phyloP scores from a whole-genome alignment of 1,140 invertebrate genomes.

The Formica selysi region DNA sequence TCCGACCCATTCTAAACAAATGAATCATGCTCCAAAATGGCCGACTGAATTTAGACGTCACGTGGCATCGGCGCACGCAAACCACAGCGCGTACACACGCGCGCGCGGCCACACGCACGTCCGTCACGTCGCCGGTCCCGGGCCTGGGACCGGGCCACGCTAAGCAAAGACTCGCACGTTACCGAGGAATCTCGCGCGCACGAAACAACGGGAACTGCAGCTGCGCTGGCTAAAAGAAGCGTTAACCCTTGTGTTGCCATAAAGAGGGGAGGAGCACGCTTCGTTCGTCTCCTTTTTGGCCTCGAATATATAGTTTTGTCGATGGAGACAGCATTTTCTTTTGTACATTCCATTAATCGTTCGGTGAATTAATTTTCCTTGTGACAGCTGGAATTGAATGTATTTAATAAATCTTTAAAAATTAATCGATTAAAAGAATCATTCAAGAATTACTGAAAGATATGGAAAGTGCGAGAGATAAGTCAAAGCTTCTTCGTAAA shows the following conservation, averaged over 20 bases:
- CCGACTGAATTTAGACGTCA: slow-evolving; percentile 85
- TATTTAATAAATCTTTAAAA: background rate
- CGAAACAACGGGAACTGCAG: slow-evolving; percentile 27
- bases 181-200: slow-evolving; percentile 55
- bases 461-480: background rate
- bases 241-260: background rate
- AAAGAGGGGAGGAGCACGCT: background rate
- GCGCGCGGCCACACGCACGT: slow-evolving; percentile 53
- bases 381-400: background rate
- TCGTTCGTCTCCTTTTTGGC: background rate
- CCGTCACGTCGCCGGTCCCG: slow-evolving; percentile 51
- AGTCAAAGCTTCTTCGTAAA: background rate
- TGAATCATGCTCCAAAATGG: slow-evolving; percentile 86
- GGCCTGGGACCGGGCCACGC: slow-evolving; percentile 48
- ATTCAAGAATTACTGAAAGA: background rate
- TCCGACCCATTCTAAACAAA: slow-evolving; percentile 85
- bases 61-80: slow-evolving; percentile 76
- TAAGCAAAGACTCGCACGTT: slow-evolving; percentile 24
- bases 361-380: background rate
- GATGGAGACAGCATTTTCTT: too few relatives aligned
- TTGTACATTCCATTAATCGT: background rate
- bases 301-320: background rate
- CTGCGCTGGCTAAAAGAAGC: background rate
- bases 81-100: slow-evolving; percentile 56
- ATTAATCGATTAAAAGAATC: background rate